Base-by-base conservation (phyloP, 1,140 invertebrate species). In the Zaprionus camerounensis region DNA sequence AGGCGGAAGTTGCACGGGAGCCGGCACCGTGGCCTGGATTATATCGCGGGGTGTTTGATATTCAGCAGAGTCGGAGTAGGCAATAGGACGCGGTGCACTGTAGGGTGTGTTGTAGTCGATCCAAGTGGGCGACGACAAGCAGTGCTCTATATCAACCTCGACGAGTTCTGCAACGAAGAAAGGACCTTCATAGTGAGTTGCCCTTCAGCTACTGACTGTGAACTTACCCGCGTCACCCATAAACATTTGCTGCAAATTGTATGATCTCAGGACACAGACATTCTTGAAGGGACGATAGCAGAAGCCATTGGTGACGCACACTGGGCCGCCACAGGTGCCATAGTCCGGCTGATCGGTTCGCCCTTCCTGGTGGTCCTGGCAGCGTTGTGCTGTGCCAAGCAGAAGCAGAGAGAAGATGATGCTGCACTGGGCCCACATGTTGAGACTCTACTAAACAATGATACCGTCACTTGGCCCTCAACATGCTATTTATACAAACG, bases 201-300 rank as follows among this genome's bases (percentile, higher is more conserved):
- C 1, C 5, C 7, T 9, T 28, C 15, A 28, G 2, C 12, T 5
- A 6, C 56, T 15, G 22, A n/a, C 13, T 2, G 3, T 34, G 2
- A 26, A 53, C 59, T 65, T 26, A 87, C 83, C 71, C 17, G 26
- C 24, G 44, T 78, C 68, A 3, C 64, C 75, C 22, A 56, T 36
- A 4, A 81, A 72, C 3, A 83, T 26, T 31, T 76, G n/a, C 13
- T 71, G 75, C 13, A 72, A 4, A 56, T 87, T 87, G 28, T 71
- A 24, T 11, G 79, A 46, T 20, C 46, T 68, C 1, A 88, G 26
- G 7, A 34, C 61, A 36, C 84, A 88, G 13, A 73, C 13, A 22
- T 74, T 81, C 1, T 57, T 56, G 2, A 88, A 88, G 6, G 26
- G 38, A 24, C 68, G 71, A 65, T 81, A 88, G 0, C 65, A 71